A percentile compares a stretch with the other conserved stretches of the same genome.
These are phyloP conservation scores for Neofelis nebulosa DNA, from an alignment of 2,113 vertebrate species.

Conservation along the genomic window DNA sequence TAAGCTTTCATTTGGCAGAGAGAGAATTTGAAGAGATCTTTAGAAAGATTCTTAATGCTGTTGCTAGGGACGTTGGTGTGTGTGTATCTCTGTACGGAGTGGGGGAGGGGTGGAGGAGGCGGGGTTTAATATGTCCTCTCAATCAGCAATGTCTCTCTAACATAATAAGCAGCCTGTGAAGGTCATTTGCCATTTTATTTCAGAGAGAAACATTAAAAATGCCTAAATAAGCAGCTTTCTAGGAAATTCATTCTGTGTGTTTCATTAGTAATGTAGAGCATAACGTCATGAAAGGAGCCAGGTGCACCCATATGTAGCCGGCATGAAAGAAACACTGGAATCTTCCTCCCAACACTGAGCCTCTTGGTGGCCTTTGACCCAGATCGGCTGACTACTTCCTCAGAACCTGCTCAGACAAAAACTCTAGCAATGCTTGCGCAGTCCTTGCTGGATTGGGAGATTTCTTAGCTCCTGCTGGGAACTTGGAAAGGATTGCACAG, in stretches of 20 bases:
- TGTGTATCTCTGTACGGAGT: background rate
- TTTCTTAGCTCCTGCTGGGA: slow-evolving; percentile 70
- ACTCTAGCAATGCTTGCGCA: background rate
- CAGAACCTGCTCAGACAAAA: slow-evolving; percentile 34
- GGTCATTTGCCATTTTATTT: background rate
- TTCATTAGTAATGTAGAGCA: background rate
- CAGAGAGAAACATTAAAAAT: slow-evolving; percentile 32
- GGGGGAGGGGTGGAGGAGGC: too few relatives aligned
- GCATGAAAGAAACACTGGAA: background rate
- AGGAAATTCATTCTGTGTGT: slow-evolving; percentile 57
- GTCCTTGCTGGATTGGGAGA: slow-evolving; percentile 27
- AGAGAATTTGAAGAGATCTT: slow-evolving; percentile 50
- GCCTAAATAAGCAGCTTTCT: slow-evolving; percentile 48
- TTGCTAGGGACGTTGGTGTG: slow-evolving; percentile 18
- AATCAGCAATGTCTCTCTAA: background rate
- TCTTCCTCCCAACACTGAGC: background rate
- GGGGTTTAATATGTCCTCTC: background rate
- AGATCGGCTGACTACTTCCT: background rate
- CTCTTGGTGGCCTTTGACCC: background rate
- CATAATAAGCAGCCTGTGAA: background rate
- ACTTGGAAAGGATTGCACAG: slow-evolving; percentile 64
- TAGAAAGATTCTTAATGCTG: slow-evolving; percentile 23
- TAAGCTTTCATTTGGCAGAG: slow-evolving; percentile 33
- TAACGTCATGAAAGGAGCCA: background rate
- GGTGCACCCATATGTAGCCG: background rate